Base-by-base conservation (phyloP, 2,113 vertebrate species). In the Clarias magur region DNA sequence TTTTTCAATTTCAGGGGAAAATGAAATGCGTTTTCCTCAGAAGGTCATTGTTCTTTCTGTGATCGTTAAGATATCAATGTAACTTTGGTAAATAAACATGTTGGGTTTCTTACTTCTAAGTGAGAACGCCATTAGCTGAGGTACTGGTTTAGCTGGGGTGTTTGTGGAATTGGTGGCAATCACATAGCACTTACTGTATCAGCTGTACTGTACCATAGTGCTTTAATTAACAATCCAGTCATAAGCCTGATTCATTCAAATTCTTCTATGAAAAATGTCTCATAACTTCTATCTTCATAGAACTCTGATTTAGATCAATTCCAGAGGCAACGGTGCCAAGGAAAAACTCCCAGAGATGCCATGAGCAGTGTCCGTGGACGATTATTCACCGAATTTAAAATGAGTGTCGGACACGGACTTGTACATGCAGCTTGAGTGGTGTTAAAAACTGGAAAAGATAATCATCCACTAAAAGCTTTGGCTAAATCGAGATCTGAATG, bases 401-500 rank as follows among this genome's bases (percentile, higher is more conserved):
- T 19, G 15, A 13, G 56, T 59, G 8, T 60, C 38, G 2, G 30
- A 1, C 30, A 81, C 42, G 25, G 38, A 62, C 17, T 62, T 79
- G 78, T 21, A 12, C 23, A 79, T 79, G 48, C 4, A 3, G 23
- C 73, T 54, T 78, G 23, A 78, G 42, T 81, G 19, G 2, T 1
- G 8, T 23, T 38, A 9, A 60, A 59, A 23, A 60, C 5, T 62
- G 19, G n/a, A 65, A 82, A 82, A 82, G 34, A 54, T 83, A 11
- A 60, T 80, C 56, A 59, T 48, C 21, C 21, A 60, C 42, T 62
- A 48, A 80, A 30, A 72, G 54, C 53, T 12, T 80, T 34, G 78
- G 62, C 63, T n/a, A 81, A 70, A 81, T 80, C 19, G 60, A 34
- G 78, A 34, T 27, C n/a, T 21, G 25, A 75, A 82, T n/a, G 57